Conservation (phyloP, 2,797 vertebrate species). For the Scomberomorus guttatus region DNA sequence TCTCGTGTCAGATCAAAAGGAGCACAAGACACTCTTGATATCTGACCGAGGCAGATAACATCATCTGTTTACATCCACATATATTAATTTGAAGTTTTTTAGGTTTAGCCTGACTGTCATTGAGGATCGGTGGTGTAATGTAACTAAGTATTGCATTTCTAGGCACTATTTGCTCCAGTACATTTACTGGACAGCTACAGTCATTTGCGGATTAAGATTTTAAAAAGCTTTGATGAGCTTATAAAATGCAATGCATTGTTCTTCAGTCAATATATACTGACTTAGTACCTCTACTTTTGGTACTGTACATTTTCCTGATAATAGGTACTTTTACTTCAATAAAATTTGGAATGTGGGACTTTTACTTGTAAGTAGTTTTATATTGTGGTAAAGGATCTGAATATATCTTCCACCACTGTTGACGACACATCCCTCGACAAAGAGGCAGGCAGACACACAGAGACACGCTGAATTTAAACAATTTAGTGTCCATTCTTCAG, state of each 20-base stretch:
- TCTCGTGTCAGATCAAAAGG: slow-evolving; percentile 84
- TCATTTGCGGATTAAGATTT: no score
- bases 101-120: slow-evolving; percentile 20
- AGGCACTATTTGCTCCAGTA: no score
- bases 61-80: slow-evolving; percentile 56
- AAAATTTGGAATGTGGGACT: not conserved
- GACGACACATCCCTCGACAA: slow-evolving; percentile 35
- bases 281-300: no score
- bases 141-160: not conserved
- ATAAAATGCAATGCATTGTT: no score
- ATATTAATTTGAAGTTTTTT: slow-evolving; percentile 42
- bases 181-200: no score
- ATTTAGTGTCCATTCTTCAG: slow-evolving; percentile 71
- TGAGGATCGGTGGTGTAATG: slow-evolving; percentile 36
- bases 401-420: slow-evolving; percentile 34
- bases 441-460: slow-evolving; percentile 53
- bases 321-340: not conserved
- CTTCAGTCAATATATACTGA: not conserved
- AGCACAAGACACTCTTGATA: slow-evolving; percentile 67
- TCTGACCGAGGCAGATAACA: slow-evolving; percentile 59
- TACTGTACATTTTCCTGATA: not conserved
- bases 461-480: slow-evolving; percentile 66
- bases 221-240: no score
- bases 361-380: slow-evolving; percentile 23
- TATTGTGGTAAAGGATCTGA: slow-evolving; percentile 25